Evolutionary conservation across 2,888 invertebrate genomes (phyloP).

Genomic region (Cyaniris semiargus): DNA sequence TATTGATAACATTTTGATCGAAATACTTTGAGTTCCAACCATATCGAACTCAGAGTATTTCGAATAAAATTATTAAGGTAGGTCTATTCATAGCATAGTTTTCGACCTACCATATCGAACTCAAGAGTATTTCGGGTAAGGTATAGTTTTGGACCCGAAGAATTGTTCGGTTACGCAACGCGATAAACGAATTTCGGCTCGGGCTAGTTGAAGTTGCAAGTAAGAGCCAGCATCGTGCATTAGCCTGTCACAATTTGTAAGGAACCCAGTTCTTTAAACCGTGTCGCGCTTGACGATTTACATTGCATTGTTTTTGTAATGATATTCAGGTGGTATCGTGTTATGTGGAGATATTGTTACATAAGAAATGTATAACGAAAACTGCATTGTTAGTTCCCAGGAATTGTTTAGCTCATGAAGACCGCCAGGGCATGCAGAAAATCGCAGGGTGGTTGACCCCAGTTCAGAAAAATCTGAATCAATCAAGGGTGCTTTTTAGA

Average conservation of each 20-base stretch:
- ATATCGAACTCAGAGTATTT: no score
- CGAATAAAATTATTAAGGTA: no score
- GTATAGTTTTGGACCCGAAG: no score
- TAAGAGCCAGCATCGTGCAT: no score
- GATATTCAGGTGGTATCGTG: conserved; percentile 6
- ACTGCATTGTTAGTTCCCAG: neutral
- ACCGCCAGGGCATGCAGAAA: neutral
- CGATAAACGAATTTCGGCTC: no score
- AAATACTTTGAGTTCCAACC: no score
- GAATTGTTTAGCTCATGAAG: neutral
- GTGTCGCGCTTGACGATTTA: neutral
- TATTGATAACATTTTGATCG: no score
- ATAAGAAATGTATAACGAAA: conserved; percentile 12
- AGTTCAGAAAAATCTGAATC: neutral
- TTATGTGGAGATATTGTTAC: conserved; percentile 13
- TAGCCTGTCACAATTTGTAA: neutral
- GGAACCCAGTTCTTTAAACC: neutral
- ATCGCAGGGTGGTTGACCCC: neutral
- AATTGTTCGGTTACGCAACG: no score
- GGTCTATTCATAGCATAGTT: no score
- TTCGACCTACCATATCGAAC: no score
- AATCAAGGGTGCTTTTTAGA: neutral
- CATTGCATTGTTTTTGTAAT: conserved; percentile 16
- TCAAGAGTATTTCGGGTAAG: no score
- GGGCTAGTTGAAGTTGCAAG: no score